These are phyloP conservation scores for Saccostrea echinata DNA, from an alignment of 1,140 invertebrate species.

Conservation along the genomic window DNA sequence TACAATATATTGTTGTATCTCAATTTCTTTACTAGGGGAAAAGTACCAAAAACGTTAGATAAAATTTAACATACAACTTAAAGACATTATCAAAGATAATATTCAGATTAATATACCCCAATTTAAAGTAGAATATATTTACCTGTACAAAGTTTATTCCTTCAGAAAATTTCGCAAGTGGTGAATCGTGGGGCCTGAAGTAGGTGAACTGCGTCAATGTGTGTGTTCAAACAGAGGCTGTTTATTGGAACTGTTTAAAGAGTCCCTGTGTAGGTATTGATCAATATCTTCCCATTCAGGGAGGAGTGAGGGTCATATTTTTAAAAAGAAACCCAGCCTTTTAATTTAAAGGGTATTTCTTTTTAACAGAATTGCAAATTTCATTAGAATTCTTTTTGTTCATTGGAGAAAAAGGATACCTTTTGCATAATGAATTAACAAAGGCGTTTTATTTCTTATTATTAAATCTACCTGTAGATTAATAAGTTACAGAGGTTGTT, in stretches of 20 bases:
- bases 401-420: too few relatives aligned
- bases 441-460: too few relatives aligned
- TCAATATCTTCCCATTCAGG: background rate
- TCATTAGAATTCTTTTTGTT: background rate
- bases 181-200: background rate
- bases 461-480: too few relatives aligned
- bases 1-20: too few relatives aligned
- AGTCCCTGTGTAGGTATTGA: background rate
- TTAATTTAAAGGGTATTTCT: slow-evolving; percentile 4
- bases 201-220: background rate
- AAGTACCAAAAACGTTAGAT: too few relatives aligned
- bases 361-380: background rate
- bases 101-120: too few relatives aligned
- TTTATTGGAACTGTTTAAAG: background rate
- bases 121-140: background rate
- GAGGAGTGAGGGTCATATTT: background rate
- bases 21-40: too few relatives aligned
- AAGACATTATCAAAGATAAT: too few relatives aligned
- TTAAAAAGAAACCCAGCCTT: background rate
- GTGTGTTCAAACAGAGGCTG: background rate
- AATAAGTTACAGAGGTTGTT: too few relatives aligned
- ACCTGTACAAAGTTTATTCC: background rate
- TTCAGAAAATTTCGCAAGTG: background rate
- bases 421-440: too few relatives aligned
- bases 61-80: too few relatives aligned